phyloP scores from a whole-genome alignment of 2,888 invertebrate species.

The Thymelicus sylvestris region DNA sequence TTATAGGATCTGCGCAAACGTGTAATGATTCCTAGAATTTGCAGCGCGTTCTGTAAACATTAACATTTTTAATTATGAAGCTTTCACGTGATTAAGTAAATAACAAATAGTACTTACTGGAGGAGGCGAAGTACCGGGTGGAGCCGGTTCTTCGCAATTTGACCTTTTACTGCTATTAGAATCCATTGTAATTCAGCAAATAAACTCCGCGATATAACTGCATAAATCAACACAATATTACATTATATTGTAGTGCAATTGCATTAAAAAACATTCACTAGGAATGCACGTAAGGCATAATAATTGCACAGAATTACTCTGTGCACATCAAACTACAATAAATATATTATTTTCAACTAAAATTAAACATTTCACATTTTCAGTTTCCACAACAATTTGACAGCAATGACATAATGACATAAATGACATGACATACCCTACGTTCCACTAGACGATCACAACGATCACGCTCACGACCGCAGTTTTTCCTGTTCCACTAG shows the following conservation, averaged over 20 bases:
- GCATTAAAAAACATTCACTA: neutral
- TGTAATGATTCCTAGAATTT: neutral
- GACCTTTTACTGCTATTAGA: slow-evolving; percentile 1
- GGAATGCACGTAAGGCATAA: neutral
- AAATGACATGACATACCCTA: no score
- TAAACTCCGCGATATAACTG: neutral
- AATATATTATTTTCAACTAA: neutral
- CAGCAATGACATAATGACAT: neutral
- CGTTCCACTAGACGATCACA: no score
- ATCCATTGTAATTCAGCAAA: slow-evolving; percentile 11
- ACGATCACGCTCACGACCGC: no score
- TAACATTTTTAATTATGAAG: neutral
- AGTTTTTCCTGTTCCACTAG: no score
- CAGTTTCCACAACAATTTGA: neutral
- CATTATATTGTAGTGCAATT: neutral
- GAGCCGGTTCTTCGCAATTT: slow-evolving; percentile 31
- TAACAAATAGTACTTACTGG: slow-evolving; percentile 33
- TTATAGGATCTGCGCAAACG: neutral
- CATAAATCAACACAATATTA: neutral
- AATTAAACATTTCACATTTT: neutral
- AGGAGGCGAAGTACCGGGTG: slow-evolving; percentile 37
- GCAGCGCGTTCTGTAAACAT: slow-evolving; percentile 26
- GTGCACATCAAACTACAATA: no score
- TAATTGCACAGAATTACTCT: no score
- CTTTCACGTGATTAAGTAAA: neutral